Percentiles rank a stretch among this genome's conserved stretches.
Conservation (phyloP, 2,113 vertebrate species). For the Muntiacus muntjak region DNA sequence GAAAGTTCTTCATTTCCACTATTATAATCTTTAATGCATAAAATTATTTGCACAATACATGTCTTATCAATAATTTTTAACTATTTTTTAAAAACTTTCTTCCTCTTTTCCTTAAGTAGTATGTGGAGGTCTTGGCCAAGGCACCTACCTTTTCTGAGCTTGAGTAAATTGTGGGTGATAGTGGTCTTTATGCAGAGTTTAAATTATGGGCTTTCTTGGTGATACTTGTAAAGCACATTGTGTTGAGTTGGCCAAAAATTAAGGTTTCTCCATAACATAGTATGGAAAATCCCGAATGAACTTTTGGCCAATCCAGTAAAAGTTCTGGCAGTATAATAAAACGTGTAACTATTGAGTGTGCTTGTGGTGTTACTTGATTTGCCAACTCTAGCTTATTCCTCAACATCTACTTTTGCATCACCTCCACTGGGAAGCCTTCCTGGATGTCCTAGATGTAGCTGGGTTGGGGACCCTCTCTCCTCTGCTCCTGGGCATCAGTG, state of each 20-base stretch:
- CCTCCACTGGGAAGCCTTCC: background rate
- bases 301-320: background rate
- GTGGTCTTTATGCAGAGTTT: background rate
- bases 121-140: background rate
- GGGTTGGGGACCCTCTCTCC: background rate
- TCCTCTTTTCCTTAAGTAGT: background rate
- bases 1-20: background rate
- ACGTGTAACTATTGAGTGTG: fast-evolving
- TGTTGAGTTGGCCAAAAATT: background rate
- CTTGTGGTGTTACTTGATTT: background rate
- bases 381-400: background rate
- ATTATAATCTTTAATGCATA: background rate
- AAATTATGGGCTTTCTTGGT: background rate
- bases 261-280: background rate
- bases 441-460: background rate
- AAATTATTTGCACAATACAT: background rate
- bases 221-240: background rate
- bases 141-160: background rate
- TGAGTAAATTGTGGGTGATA: background rate
- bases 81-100: background rate
- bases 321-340: background rate
- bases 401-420: background rate
- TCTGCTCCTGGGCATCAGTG: background rate
- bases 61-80: background rate
- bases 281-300: background rate